Evolutionary conservation across 1,140 invertebrate genomes (phyloP).

Genomic region (Drosophila bipectinata): DNA sequence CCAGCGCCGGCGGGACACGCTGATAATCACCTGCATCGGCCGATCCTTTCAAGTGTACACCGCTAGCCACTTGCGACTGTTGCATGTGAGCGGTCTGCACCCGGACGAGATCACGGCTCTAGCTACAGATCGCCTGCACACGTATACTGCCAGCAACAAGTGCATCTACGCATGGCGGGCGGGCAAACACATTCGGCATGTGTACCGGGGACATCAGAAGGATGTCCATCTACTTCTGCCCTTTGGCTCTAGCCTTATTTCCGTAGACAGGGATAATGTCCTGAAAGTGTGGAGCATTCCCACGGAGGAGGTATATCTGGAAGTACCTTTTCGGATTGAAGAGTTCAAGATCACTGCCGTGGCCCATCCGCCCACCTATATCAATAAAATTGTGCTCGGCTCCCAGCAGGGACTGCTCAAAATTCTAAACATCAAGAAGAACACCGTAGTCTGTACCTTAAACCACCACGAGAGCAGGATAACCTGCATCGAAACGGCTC

Average conservation of each 20-base stretch:
- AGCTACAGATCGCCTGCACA: conserved; percentile 90
- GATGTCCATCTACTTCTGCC: conserved; percentile 92
- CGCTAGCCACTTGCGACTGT: conserved; percentile 91
- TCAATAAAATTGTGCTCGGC: conserved; percentile 97
- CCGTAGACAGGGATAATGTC: conserved; percentile 91
- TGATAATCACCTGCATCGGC: conserved; percentile 95
- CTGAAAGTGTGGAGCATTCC: conserved; percentile 95
- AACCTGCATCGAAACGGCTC: conserved; percentile 91
- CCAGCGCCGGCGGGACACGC: conserved; percentile 92
- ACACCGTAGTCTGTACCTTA: conserved; percentile 92
- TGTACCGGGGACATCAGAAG: conserved; percentile 90
- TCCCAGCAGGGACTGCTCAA: conserved; percentile 95
- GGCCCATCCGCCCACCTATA: conserved; percentile 95
- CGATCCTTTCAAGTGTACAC: conserved; percentile 96
- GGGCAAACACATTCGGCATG: conserved; percentile 93
- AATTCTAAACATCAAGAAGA: conserved; percentile 94
- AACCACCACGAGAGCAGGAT: conserved; percentile 90
- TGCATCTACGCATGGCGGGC: conserved; percentile 94
- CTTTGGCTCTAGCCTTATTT: conserved; percentile 93
- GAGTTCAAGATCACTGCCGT: conserved; percentile 91
- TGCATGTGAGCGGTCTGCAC: conserved; percentile 93
- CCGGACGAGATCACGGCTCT: conserved; percentile 93
- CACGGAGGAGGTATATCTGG: conserved; percentile 88
- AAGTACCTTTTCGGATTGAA: conserved; percentile 89
- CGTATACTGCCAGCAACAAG: conserved; percentile 93